phyloP scores from a whole-genome alignment of 2,797 vertebrate species.

The Pseudochirops cupreus region DNA sequence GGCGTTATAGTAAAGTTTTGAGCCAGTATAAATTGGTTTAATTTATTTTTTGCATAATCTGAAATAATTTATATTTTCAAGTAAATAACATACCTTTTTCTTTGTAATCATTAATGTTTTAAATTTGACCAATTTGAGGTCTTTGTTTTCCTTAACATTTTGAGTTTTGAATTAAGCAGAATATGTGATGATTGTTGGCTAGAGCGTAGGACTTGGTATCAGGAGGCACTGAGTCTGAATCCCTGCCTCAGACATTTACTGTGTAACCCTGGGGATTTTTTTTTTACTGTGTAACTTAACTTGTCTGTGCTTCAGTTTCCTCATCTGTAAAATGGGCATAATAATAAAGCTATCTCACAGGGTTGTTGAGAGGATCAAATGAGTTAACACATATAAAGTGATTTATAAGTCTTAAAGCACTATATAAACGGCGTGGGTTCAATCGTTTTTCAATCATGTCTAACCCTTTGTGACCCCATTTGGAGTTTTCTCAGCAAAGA shows the following conservation, averaged over 20 bases:
- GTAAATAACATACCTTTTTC: neutral
- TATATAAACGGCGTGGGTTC: neutral
- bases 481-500: neutral
- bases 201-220: neutral
- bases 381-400: neutral
- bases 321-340: neutral
- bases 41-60: neutral
- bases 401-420: neutral
- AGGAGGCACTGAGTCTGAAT: neutral
- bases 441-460: neutral
- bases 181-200: neutral
- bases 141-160: neutral
- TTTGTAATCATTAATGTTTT: neutral
- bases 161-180: neutral
- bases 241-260: neutral
- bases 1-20: neutral
- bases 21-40: neutral
- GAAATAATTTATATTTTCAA: neutral
- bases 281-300: neutral
- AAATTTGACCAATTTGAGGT: neutral
- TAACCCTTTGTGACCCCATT: neutral
- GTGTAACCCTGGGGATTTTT: neutral
- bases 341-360: neutral
- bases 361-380: neutral
- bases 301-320: neutral